These are phyloP conservation scores for Drosophila phalerata DNA, from an alignment of 2,888 invertebrate genomes.

Conservation along the genomic window DNA sequence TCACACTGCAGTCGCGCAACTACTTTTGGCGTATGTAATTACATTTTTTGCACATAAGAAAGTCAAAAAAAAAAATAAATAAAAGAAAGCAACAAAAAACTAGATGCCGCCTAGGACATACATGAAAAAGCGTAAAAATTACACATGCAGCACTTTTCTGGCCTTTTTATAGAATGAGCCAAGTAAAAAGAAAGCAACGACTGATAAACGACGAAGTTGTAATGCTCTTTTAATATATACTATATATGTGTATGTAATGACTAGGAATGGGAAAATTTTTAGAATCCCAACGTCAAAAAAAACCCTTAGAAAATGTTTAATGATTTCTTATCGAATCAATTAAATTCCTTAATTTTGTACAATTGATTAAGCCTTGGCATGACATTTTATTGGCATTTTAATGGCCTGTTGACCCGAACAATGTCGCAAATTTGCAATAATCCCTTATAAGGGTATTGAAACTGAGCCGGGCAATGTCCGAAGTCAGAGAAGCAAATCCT, in stretches of 20 bases:
- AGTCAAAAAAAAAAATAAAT: slow-evolving; percentile 31
- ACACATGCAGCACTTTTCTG: slow-evolving; percentile 78
- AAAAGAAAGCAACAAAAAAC: slow-evolving; percentile 35
- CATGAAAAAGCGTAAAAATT: slow-evolving; percentile 71
- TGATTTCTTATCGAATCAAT: background rate
- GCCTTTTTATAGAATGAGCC: slow-evolving; percentile 51
- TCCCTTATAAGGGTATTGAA: slow-evolving; percentile 48
- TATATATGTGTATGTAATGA: background rate
- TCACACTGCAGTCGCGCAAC: slow-evolving; percentile 52
- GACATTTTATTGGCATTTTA: slow-evolving; percentile 15
- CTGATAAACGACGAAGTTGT: slow-evolving; percentile 14
- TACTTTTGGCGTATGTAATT: slow-evolving; percentile 79
- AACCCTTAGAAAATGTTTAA: background rate
- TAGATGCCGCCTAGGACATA: slow-evolving; percentile 55
- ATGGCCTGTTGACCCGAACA: slow-evolving; percentile 14
- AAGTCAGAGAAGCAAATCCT: slow-evolving; percentile 63
- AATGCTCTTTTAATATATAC: slow-evolving; percentile 21
- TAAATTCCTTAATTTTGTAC: background rate
- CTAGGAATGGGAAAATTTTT: background rate
- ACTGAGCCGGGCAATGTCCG: slow-evolving; percentile 60
- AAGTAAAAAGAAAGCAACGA: slow-evolving; percentile 7
- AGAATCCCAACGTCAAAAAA: background rate
- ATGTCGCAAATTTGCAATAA: slow-evolving; percentile 1
- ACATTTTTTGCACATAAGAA: slow-evolving; percentile 76
- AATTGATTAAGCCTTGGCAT: slow-evolving; percentile 5